Conservation (phyloP, 1,140 invertebrate genomes). For the Leptinotarsa undecemlineata region DNA sequence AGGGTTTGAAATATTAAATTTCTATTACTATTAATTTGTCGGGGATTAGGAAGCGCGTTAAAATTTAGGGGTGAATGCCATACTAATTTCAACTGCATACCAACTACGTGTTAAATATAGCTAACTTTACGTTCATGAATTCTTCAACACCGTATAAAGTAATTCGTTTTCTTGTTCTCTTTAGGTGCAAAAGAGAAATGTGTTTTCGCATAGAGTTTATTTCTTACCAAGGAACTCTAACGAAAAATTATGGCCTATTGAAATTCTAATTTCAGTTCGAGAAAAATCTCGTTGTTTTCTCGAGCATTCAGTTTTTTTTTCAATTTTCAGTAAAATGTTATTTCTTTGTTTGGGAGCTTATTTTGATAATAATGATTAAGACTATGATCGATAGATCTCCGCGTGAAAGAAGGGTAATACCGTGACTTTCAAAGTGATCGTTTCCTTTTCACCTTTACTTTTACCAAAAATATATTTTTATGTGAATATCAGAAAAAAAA, state of each 20-base stretch:
- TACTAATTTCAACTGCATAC: slow-evolving; percentile 18
- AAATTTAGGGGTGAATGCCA: slow-evolving; percentile 23
- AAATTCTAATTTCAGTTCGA: not conserved
- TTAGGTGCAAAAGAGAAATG: not conserved
- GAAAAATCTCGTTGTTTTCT: not conserved
- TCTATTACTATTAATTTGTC: slow-evolving; percentile 24
- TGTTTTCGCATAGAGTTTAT: not conserved
- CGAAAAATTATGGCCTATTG: not conserved
- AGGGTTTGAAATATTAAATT: slow-evolving; percentile 26
- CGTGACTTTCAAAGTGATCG: too few relatives aligned
- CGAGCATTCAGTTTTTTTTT: not conserved
- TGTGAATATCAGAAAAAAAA: too few relatives aligned
- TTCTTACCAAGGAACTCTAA: not conserved
- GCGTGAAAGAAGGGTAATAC: too few relatives aligned
- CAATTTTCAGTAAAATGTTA: not conserved
- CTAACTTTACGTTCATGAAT: slow-evolving; percentile 15
- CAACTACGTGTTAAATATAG: slow-evolving; percentile 17
- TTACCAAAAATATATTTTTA: too few relatives aligned
- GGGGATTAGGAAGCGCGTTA: slow-evolving; percentile 21
- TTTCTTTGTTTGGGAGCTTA: too few relatives aligned
- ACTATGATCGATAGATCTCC: too few relatives aligned
- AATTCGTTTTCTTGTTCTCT: not conserved
- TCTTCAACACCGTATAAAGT: not conserved
- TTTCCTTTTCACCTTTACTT: too few relatives aligned
- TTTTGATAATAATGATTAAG: too few relatives aligned